phyloP scores from a whole-genome alignment of 1,140 invertebrate species.

The Holotrichia oblita region DNA sequence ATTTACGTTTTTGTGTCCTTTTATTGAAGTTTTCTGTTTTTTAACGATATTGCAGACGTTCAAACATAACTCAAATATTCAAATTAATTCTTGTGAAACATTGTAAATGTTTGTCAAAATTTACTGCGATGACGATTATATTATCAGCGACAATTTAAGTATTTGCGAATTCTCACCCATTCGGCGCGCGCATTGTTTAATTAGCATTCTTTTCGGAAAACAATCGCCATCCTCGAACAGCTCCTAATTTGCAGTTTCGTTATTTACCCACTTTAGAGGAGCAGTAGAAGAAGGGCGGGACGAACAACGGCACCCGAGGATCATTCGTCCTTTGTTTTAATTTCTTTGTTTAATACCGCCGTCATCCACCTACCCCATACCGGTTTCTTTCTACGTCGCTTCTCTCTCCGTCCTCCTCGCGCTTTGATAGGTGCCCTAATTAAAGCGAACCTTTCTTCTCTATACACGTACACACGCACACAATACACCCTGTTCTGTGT shows the following conservation, averaged over 20 bases:
- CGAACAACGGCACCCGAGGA: neutral
- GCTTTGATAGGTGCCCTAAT: conserved; percentile 16
- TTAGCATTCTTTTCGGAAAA: conserved; percentile 2
- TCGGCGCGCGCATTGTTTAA: conserved; percentile 1
- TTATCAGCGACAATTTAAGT: too few relatives aligned
- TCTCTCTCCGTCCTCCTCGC: neutral
- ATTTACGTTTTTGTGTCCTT: too few relatives aligned
- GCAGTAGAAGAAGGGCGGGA: neutral
- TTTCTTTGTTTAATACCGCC: conserved; percentile 20
- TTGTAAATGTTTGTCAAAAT: too few relatives aligned
- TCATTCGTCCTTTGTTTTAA: conserved; percentile 16
- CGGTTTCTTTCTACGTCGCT: neutral
- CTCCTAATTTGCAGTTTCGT: conserved; percentile 19
- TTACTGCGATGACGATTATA: too few relatives aligned
- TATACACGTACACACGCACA: neutral
- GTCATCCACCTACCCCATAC: neutral
- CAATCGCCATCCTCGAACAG: conserved; percentile 4
- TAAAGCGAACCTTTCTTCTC: conserved; percentile 16
- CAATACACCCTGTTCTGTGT: conserved; percentile 12
- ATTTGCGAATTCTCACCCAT: neutral
- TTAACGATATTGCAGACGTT: too few relatives aligned
- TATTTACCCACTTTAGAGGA: neutral
- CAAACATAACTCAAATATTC: too few relatives aligned
- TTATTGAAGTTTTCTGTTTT: too few relatives aligned
- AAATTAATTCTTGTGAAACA: too few relatives aligned